Conservation (phyloP, 2,797 vertebrate species). For the Channallabes apus region DNA sequence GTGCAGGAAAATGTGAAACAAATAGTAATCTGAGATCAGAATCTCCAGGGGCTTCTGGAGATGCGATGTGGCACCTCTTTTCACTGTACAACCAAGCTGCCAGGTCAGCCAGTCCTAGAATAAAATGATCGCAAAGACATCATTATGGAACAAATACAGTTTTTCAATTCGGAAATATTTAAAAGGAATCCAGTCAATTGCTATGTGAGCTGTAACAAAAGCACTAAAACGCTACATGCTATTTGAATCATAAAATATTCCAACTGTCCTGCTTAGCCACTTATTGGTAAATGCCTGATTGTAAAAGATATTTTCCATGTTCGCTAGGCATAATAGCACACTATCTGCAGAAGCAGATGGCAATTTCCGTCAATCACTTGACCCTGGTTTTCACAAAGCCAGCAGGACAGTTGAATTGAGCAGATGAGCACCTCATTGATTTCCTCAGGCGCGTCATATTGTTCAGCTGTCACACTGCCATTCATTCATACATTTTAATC, state of each 20-base stretch:
- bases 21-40: neutral
- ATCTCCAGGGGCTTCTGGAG: neutral
- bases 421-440: slow-evolving; percentile 62
- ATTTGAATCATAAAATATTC: slow-evolving; percentile 7
- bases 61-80: neutral
- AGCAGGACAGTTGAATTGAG: slow-evolving; percentile 44
- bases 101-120: neutral
- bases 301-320: slow-evolving; percentile 31
- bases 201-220: neutral
- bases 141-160: neutral
- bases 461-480: slow-evolving; percentile 50
- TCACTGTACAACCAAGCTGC: neutral
- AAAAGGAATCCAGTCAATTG: neutral
- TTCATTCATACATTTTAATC: slow-evolving; percentile 53
- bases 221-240: neutral
- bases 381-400: slow-evolving; percentile 45
- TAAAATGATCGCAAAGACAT: neutral
- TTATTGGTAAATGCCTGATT: neutral
- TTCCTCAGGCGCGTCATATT: slow-evolving; percentile 46
- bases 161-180: neutral
- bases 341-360: slow-evolving; percentile 58
- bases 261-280: neutral
- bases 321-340: neutral
- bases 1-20: neutral
- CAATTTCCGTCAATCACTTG: slow-evolving; percentile 34